These are phyloP conservation scores for Ornithoptera alexandrae DNA, from an alignment of 2,888 invertebrate species.

Conservation along the genomic window DNA sequence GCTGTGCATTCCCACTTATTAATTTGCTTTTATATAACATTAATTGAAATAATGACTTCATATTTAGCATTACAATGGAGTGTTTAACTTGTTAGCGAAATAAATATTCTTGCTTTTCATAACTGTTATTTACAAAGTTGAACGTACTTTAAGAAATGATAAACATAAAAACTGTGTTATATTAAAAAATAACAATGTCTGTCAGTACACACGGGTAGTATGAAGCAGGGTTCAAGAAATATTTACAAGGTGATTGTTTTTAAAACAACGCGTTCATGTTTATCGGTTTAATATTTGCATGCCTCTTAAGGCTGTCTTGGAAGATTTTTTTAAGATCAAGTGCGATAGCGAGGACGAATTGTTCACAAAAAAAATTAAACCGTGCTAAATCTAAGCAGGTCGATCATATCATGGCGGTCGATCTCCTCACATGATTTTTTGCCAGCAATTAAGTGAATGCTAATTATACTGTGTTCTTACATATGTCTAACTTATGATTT, in stretches of 20 bases:
- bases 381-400: slow-evolving; percentile 34
- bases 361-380: slow-evolving; percentile 33
- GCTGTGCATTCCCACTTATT: too few species aligned
- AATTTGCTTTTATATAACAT: too few species aligned
- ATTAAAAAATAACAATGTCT: background rate
- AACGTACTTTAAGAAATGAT: background rate
- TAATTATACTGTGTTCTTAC: background rate
- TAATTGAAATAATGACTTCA: too few species aligned
- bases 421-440: slow-evolving; percentile 33
- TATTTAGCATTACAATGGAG: background rate
- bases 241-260: background rate
- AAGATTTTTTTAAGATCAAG: slow-evolving; percentile 16
- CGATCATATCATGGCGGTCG: slow-evolving; percentile 32
- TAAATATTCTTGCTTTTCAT: background rate
- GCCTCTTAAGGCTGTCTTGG: background rate
- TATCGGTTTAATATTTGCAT: background rate
- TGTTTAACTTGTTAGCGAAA: background rate
- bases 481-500: background rate
- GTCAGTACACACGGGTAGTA: background rate
- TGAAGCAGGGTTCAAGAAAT: background rate
- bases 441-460: slow-evolving; percentile 1
- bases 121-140: background rate
- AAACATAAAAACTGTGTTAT: background rate
- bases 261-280: background rate
- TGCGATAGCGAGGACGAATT: slow-evolving; percentile 27